Evolutionary conservation across 1,140 invertebrate species (phyloP).

Genomic region (Trachelipus rathkii): DNA sequence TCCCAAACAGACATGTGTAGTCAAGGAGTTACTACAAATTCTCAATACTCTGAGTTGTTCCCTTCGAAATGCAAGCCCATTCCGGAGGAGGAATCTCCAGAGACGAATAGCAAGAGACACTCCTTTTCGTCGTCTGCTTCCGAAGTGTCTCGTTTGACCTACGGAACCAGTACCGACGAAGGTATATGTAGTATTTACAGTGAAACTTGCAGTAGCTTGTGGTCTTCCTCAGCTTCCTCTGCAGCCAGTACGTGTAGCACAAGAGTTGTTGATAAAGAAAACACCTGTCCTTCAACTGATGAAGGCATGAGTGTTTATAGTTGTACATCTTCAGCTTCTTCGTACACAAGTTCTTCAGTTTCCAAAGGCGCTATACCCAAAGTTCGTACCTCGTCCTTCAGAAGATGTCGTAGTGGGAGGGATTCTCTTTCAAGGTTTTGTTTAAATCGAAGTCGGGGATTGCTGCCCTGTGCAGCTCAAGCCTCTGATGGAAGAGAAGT

Average conservation of each 20-base stretch:
- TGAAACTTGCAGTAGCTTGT: slow-evolving; percentile 29
- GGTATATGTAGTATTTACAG: slow-evolving; percentile 39
- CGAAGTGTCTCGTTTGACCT: slow-evolving; percentile 32
- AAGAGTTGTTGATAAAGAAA: slow-evolving; percentile 18
- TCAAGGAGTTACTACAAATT: too few relatives aligned
- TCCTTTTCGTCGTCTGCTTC: not conserved
- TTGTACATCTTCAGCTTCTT: slow-evolving; percentile 24
- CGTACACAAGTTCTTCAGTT: slow-evolving; percentile 14
- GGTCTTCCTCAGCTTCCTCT: slow-evolving; percentile 29
- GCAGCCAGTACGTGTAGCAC: slow-evolving; percentile 2
- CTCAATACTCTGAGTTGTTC: not conserved
- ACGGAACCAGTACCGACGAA: slow-evolving; percentile 40
- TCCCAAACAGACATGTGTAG: too few relatives aligned
- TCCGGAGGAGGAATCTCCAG: not conserved
- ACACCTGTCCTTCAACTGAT: slow-evolving; percentile 23
- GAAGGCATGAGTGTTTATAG: slow-evolving; percentile 31
- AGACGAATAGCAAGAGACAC: not conserved
- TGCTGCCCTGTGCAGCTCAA: not conserved
- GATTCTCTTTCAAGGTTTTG: not conserved
- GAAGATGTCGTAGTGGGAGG: not conserved
- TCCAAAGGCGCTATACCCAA: slow-evolving; percentile 29
- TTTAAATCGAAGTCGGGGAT: not conserved
- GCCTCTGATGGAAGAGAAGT: slow-evolving; percentile 31
- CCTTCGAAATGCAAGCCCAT: not conserved
- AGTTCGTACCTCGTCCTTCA: not conserved